Percentiles rank a stretch among this genome's conserved stretches.
Evolutionary conservation across 2,888 invertebrate species (phyloP).

Genomic region (Polia nebulosa): DNA sequence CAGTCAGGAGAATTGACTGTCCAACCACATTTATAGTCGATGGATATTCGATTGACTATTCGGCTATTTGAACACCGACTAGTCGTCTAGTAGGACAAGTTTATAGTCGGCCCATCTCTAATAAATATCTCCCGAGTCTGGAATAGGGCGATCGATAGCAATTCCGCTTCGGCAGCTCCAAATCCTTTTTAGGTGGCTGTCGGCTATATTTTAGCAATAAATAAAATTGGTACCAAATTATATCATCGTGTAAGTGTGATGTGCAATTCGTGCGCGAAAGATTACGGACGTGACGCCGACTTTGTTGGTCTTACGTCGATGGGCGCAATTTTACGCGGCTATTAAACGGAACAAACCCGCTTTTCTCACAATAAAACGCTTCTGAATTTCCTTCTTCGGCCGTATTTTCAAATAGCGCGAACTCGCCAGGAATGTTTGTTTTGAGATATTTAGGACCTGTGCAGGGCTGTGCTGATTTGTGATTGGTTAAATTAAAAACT

Average conservation of each 20-base stretch:
- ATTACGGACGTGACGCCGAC: slow-evolving; percentile 79
- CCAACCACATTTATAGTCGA: not conserved
- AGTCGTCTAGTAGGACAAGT: not conserved
- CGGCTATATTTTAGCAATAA: slow-evolving; percentile 68
- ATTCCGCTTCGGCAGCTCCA: slow-evolving; percentile 55
- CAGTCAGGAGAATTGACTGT: not conserved
- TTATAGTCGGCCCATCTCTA: not conserved
- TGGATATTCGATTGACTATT: not conserved
- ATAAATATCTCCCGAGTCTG: slow-evolving; percentile 33
- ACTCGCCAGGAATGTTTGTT: slow-evolving; percentile 81
- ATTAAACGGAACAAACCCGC: slow-evolving; percentile 77
- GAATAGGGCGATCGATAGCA: slow-evolving; percentile 60
- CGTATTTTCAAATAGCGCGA: slow-evolving; percentile 78
- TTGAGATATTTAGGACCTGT: slow-evolving; percentile 77
- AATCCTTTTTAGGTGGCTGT: slow-evolving; percentile 65
- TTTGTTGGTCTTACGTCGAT: slow-evolving; percentile 70
- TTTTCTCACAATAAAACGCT: slow-evolving; percentile 80
- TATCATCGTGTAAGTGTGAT: slow-evolving; percentile 72
- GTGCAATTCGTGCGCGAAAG: slow-evolving; percentile 80
- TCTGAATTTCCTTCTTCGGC: slow-evolving; percentile 76
- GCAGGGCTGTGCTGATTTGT: slow-evolving; percentile 69
- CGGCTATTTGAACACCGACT: not conserved
- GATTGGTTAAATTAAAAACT: no score
- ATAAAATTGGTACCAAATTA: slow-evolving; percentile 73
- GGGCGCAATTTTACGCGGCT: slow-evolving; percentile 78